phyloP scores from a whole-genome alignment of 2,888 invertebrate species.

The Amphiduros pacificus region DNA sequence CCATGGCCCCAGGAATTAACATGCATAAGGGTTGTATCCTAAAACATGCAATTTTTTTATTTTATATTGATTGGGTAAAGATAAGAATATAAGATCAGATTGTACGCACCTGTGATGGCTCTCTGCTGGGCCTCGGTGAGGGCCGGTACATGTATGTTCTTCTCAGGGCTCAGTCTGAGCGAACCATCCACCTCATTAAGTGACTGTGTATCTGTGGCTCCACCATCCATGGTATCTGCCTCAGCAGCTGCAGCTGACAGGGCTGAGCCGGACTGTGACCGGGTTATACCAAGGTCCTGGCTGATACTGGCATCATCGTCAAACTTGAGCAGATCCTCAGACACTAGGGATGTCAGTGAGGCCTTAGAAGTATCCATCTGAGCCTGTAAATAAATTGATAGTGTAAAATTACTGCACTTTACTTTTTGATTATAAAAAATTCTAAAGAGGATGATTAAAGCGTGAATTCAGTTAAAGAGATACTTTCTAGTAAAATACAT shows the following conservation, averaged over 20 bases:
- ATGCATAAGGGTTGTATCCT: no score
- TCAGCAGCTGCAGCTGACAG: slow-evolving; percentile 14
- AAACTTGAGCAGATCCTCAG: slow-evolving; percentile 34
- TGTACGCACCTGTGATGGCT: slow-evolving; percentile 51
- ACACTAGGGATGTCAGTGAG: slow-evolving; percentile 35
- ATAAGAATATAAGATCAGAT: no score
- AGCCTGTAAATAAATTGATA: no score
- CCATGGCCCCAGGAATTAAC: no score
- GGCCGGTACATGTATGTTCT: slow-evolving; percentile 43
- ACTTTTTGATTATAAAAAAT: no score
- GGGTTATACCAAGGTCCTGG: slow-evolving; percentile 10
- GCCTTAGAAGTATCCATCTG: no score
- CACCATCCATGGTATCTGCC: slow-evolving; percentile 27
- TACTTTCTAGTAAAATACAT: no score
- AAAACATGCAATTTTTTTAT: no score
- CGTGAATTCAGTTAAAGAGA: no score
- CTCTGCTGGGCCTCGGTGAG: slow-evolving; percentile 57
- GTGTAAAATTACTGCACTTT: no score
- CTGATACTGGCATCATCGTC: slow-evolving; percentile 14
- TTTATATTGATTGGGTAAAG: no score
- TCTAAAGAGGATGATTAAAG: no score
- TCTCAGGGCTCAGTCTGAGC: slow-evolving; percentile 49
- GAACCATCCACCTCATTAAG: slow-evolving; percentile 42
- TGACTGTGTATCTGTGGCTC: slow-evolving; percentile 36
- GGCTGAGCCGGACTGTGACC: slow-evolving; percentile 22